Evolutionary conservation across 1,140 invertebrate genomes (phyloP).

Genomic region (Nephila pilipes): DNA sequence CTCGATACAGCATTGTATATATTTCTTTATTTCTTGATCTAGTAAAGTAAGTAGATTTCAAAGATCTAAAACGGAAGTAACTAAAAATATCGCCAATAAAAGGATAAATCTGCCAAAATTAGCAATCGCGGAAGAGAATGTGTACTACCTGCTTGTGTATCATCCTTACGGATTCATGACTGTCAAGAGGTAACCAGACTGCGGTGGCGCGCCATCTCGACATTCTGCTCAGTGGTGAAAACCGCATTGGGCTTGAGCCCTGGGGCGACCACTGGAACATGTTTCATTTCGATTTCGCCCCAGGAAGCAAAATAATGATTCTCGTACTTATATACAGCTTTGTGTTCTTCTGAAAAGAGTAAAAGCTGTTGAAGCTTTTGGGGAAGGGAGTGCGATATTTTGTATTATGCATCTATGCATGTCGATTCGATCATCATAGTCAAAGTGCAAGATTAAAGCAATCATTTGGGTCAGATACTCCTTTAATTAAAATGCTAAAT

Average conservation of each 20-base stretch:
- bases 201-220: conserved; percentile 53
- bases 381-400: not conserved
- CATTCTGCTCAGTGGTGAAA: conserved; percentile 62
- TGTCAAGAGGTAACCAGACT: conserved; percentile 23
- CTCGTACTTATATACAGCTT: not conserved
- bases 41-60: too few relatives aligned
- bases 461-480: not conserved
- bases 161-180: conserved; percentile 6
- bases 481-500: too few relatives aligned
- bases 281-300: conserved; percentile 71
- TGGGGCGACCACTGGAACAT: conserved; percentile 21
- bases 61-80: too few relatives aligned
- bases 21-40: too few relatives aligned
- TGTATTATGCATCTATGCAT: not conserved
- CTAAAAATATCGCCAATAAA: not conserved
- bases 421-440: not conserved
- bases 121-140: not conserved
- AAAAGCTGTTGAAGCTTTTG: conserved; percentile 15
- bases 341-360: conserved; percentile 4
- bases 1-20: too few relatives aligned
- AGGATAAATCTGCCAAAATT: not conserved
- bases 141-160: not conserved
- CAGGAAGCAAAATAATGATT: conserved; percentile 69
- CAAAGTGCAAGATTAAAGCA: not conserved
- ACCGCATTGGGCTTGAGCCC: conserved; percentile 43